Base-by-base conservation (phyloP, 92 coral and sea anemone genomes). In the Pocillopora grandis region DNA sequence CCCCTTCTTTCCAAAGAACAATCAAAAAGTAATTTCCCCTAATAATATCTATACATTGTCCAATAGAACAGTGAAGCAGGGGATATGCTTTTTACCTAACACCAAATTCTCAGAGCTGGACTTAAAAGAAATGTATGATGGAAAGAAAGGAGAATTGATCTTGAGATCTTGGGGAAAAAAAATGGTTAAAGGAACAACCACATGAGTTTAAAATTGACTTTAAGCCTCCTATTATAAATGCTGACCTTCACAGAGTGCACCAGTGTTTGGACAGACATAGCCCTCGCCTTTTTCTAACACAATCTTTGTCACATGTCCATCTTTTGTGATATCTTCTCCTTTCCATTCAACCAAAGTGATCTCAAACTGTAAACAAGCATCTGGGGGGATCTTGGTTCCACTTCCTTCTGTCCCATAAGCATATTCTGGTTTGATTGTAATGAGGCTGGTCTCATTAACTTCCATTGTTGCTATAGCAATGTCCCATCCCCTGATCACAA, bases 401-500 rank as follows among this genome's bases (percentile, higher is more conserved):
- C 93, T 92, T 33, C 98, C 98, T 10, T 75, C 72, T 52, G 89
- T 76, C 12, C 98, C 98, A 79, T 96, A 96, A 10, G 98, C 98
- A 62, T 96, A 96, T 49, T 82, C 88, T 36, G 98, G 91, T 72
- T 87, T 84, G 70, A 92, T 85, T 17, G 98, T 96, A 9, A 96
- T 64, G 12, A 70, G 56, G 27, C 95, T 88, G 62, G 79, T 86
- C 76, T 96, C 98, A 6, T 93, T 92, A 15, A 80, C 78, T 37
- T 72, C 87, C 98, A 96, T 96, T n/a, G 98, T 88, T 1, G 88
- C 84, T 12, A 96, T 85, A 56, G 93, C 93, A 58, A 94, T 83
- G 58, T 96, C 98, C 98, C 98, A 94, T 57, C 96, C 98, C 31
- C 58, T 76, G 37, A 96, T 96, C 35, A 96, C 98, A 19, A 92